These are phyloP conservation scores for western clawed frog (Xenopus tropicalis) DNA, from an alignment of 2,113 vertebrate species.

Conservation along the genomic window DNA sequence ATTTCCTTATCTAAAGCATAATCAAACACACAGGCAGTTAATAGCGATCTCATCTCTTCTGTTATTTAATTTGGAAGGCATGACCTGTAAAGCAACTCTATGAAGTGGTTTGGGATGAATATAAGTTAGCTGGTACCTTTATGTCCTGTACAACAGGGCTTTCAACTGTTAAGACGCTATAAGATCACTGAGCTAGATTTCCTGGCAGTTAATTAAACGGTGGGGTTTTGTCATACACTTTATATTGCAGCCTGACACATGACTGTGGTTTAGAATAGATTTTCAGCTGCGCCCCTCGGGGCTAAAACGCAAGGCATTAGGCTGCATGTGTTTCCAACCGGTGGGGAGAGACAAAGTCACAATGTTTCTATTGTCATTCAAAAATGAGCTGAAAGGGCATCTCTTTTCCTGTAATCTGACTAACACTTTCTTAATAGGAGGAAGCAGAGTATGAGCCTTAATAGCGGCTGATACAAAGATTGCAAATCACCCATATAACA, in stretches of 20 bases:
- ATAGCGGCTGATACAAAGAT: conserved; percentile 16
- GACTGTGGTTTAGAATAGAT: conserved; percentile 10
- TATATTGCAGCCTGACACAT: conserved; percentile 8
- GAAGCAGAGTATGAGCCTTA: background rate
- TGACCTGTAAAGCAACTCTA: no score
- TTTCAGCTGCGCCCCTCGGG: conserved; percentile 3
- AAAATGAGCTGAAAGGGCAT: conserved; percentile 18
- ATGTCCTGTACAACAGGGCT: no score
- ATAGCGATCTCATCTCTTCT: no score
- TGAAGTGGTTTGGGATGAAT: no score
- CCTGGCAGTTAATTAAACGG: conserved; percentile 1
- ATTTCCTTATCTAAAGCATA: no score
- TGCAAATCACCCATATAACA: conserved; percentile 7
- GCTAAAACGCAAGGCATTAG: conserved; percentile 5
- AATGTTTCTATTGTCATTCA: conserved; percentile 41
- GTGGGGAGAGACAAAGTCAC: conserved; percentile 26
- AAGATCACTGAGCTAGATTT: background rate
- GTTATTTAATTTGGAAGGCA: no score
- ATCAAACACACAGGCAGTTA: no score
- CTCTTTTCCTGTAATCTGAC: conserved; percentile 34
- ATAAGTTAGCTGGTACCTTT: no score
- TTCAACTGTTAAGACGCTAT: background rate
- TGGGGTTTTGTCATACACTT: conserved; percentile 14
- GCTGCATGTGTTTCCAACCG: background rate
- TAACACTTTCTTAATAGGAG: conserved; percentile 19